Base-by-base conservation (phyloP, 1,140 invertebrate species). In the Brachionus plicatilis region DNA sequence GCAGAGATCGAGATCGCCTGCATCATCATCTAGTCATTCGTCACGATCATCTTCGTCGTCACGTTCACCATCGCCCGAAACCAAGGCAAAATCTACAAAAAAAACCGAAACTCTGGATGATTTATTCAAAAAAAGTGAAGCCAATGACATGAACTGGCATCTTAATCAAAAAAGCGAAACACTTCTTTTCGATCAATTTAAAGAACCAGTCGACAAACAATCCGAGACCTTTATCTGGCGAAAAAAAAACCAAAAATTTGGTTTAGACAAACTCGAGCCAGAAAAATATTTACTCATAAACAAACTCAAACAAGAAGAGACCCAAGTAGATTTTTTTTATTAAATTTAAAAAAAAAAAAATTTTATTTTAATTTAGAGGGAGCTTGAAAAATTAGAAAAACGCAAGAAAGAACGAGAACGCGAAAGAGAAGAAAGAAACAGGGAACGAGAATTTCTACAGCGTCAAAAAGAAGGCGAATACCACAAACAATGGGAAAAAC, bases 401-500 rank as follows among this genome's bases (percentile, higher is more conserved):
- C 91, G 96, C 24, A 90, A 95, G 43, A 90, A 94, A 84, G 95
- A 98, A 89, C 91, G 96, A 85, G 96, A 99, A 90, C 90, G 93
- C 85, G 96, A 98, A 88, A 91, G 94, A 47, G 94, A 95, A 87
- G 93, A 93, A 84, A 91, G 96, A 79, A 95, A 98, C 88, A 94
- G 95, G 86, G 96, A 98, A 89, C 93, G 90, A 87, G 90, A 90
- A 85, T 87, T 87, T 87, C 88, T 95, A 87, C 95, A 98, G 88
- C 91, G 97, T 56, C 94, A 95, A 85, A 96, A 96, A 88, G 97
- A 99, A 90, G 94, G 95, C 1, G 94, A 94, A 20, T 96, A 99
- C 87, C 95, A 97, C 89, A 93, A 94, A 87, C 94, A 95, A 87
- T 99, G 96, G 96, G 93, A 95, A 86, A 92, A 93, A 83, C 95